Conservation (phyloP, 2,797 vertebrate species). For the Hoplostethus mediterraneus region DNA sequence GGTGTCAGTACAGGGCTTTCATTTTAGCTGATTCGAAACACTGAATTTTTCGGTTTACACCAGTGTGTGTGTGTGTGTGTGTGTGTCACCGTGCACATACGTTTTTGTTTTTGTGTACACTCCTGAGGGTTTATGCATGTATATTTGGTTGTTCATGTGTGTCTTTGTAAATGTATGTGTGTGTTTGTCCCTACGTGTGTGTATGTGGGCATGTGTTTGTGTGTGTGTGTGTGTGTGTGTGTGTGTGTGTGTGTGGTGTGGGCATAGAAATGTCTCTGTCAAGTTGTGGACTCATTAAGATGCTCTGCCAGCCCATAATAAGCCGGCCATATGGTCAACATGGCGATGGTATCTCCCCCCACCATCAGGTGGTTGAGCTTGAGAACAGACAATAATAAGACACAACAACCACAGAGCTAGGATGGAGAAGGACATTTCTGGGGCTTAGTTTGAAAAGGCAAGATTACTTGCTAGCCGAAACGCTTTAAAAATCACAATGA, state of each 20-base stretch:
- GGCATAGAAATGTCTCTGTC: slow-evolving; percentile 61
- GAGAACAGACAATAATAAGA: slow-evolving; percentile 40
- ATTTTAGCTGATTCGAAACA: neutral
- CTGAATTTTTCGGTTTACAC: slow-evolving; percentile 21
- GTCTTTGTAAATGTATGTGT: slow-evolving; percentile 9
- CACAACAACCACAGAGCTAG: slow-evolving; percentile 20
- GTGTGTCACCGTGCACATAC: neutral
- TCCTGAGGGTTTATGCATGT: slow-evolving; percentile 12
- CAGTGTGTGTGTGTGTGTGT: neutral
- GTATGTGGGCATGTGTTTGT: slow-evolving; percentile 10
- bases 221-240: slow-evolving; percentile 12
- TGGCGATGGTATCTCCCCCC: slow-evolving; percentile 31
- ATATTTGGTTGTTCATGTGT: slow-evolving; percentile 27
- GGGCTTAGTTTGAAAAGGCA: slow-evolving; percentile 23
- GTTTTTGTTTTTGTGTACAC: slow-evolving; percentile 14
- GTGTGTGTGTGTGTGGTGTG: slow-evolving; percentile 14
- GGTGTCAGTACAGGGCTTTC: slow-evolving; percentile 71
- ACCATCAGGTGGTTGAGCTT: slow-evolving; percentile 55
- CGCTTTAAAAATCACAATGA: neutral
- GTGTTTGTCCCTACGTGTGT: slow-evolving; percentile 8
- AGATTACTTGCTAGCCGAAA: slow-evolving; percentile 4
- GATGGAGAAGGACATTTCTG: slow-evolving; percentile 5
- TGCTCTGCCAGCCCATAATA: slow-evolving; percentile 66
- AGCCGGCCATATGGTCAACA: slow-evolving; percentile 71
- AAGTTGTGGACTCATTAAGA: slow-evolving; percentile 71